These are phyloP conservation scores for Tenebrio molitor DNA, from an alignment of 1,140 invertebrate species.

Conservation along the genomic window DNA sequence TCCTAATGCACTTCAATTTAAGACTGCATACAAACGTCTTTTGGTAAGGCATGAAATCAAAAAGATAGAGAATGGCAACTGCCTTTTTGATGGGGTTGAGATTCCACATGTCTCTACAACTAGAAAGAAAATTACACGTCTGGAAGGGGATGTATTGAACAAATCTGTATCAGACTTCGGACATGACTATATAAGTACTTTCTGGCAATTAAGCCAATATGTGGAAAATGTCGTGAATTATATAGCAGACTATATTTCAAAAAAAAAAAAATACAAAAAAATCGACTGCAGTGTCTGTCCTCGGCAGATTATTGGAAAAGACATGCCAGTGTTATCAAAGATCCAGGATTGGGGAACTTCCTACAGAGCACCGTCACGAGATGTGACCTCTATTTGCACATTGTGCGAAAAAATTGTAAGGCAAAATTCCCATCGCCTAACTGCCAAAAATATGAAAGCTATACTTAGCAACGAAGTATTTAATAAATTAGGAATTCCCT, in stretches of 20 bases:
- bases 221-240: background rate
- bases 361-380: too few relatives aligned
- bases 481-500: too few relatives aligned
- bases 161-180: background rate
- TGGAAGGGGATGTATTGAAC: background rate
- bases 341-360: too few relatives aligned
- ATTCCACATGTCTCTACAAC: constrained; percentile 1
- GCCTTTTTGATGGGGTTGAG: background rate
- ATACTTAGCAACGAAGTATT: too few relatives aligned
- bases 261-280: background rate
- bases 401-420: too few relatives aligned
- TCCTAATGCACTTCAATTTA: background rate
- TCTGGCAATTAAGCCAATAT: background rate
- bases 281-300: background rate
- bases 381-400: too few relatives aligned
- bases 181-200: background rate
- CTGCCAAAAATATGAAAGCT: too few relatives aligned
- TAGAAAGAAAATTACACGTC: background rate
- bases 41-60: constrained; percentile 15
- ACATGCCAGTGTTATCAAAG: too few relatives aligned
- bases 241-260: too few relatives aligned
- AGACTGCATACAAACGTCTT: constrained; percentile 7
- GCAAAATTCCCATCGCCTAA: too few relatives aligned
- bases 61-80: constrained; percentile 11
- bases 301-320: too few relatives aligned